Base-by-base conservation (phyloP, 2,888 invertebrate species). In the Neelides folsomi region DNA sequence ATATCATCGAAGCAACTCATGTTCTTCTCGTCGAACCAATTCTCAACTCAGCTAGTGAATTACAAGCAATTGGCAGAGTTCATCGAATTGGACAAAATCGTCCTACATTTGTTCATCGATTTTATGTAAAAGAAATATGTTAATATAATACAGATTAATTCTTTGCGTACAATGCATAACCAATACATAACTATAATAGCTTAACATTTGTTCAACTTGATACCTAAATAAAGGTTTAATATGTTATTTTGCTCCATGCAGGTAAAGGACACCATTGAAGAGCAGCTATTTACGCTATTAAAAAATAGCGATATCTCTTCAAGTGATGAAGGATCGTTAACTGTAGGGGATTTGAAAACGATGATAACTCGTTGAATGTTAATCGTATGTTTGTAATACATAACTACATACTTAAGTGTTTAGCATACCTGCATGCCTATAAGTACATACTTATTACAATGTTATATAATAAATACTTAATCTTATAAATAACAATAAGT, bases 11-110 rank as follows among this genome's bases (percentile, higher is more conserved):
- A 71, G 86, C 86, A 0, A 82, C 81, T 0, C 83, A 86, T 69
- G 80, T 86, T 0, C 73, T 86, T 45, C 71, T 86, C 18, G 77
- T 82, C 1, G 86, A 86, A 65, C 86, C 85, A 0, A 74, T 82
- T 39, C 71, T 85, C 15, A 82, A 84, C 69, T 77, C 79, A 2
- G 80, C 79, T 0, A 80, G 81, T 65, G 83, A 85, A 66, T 69
- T 79, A 12, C 86, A 86, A 71, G 86, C 86, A 1, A 77, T 86
- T 52, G 84, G 85, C 0, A 71, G 86, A 53, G 76, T 86, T 12
- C 82, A 85, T 71, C 75, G 86, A 38, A 83, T 86, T 59, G 86
- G 86, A 0, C 86, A 86, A 71, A 80, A 76, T 1, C 80, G 75
- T 66, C 71, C 76, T 38, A 85, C 84, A 0, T 74, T 75, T 38